A percentile compares a stretch with the other conserved stretches of the same genome.
These are phyloP conservation scores for Neotoxoptera formosana DNA, from an alignment of 1,140 invertebrate species.

Conservation along the genomic window DNA sequence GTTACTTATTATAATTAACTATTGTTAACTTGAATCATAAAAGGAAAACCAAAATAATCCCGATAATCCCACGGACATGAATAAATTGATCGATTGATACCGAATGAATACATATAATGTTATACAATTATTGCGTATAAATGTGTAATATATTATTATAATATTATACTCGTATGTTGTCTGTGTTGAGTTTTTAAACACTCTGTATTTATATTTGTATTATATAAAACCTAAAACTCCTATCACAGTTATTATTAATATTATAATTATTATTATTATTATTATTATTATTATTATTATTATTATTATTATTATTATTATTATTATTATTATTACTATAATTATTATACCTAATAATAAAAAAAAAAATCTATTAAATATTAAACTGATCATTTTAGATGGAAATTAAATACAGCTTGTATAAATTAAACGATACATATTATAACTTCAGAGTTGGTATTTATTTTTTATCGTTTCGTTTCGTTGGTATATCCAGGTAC, in stretches of 20 bases:
- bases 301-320: slow-evolving; percentile 15
- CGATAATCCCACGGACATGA: neutral
- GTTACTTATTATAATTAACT: slow-evolving; percentile 23
- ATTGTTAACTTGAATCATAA: slow-evolving; percentile 8
- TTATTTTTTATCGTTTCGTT: neutral
- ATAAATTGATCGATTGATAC: neutral
- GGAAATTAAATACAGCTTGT: neutral
- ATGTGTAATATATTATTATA: neutral
- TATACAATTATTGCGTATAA: neutral
- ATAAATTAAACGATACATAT: slow-evolving; percentile 31
- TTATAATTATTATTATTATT: slow-evolving; percentile 25
- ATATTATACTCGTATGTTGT: neutral
- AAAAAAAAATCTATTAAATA: neutral
- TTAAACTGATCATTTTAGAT: slow-evolving; percentile 9
- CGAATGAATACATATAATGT: neutral
- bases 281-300: slow-evolving; percentile 4
- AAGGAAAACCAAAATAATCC: neutral
- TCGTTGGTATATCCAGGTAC: too few relatives aligned
- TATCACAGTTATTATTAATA: neutral
- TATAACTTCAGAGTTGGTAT: neutral
- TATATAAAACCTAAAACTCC: slow-evolving; percentile 6
- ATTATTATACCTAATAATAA: neutral
- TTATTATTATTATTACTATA: slow-evolving; percentile 6
- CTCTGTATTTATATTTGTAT: slow-evolving; percentile 43
- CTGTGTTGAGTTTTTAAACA: slow-evolving; percentile 18